A percentile compares a stretch with the other conserved stretches of the same genome.
Conservation (phyloP, 1,140 invertebrate species). For the Meteorus sp. region DNA sequence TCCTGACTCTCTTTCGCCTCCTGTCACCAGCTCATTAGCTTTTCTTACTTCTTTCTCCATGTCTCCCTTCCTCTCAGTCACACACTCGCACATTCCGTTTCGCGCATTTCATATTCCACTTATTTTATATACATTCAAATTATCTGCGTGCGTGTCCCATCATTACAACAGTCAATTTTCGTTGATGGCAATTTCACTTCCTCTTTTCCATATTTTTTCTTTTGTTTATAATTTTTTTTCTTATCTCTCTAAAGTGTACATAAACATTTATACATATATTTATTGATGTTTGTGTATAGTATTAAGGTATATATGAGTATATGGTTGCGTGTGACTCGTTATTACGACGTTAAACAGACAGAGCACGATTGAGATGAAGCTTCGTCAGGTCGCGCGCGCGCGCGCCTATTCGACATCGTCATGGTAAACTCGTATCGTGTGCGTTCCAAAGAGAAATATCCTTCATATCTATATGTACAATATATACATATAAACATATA, state of each 20-base stretch:
- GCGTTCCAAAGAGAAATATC: no score
- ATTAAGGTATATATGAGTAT: no score
- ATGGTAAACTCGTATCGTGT: no score
- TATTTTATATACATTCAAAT: not conserved
- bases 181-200: slow-evolving; percentile 22
- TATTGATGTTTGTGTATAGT: no score
- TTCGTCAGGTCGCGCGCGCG: not conserved
- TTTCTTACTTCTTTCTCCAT: slow-evolving; percentile 9
- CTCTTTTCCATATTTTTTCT: slow-evolving; percentile 4
- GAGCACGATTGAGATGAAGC: not conserved
- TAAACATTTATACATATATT: slow-evolving; percentile 8
- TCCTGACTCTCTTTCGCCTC: slow-evolving; percentile 8
- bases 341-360: slow-evolving; percentile 25
- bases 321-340: slow-evolving; percentile 24
- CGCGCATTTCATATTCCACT: not conserved
- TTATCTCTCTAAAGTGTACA: not conserved
- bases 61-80: not conserved
- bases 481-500: no score
- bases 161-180: slow-evolving; percentile 4
- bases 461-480: no score
- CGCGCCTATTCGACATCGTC: no score
- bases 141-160: slow-evolving; percentile 20
- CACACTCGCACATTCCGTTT: not conserved
- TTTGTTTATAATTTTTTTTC: no score
- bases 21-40: slow-evolving; percentile 26